Evolutionary conservation across 1,140 invertebrate species (phyloP).

Genomic region (Paracyclopina nana): DNA sequence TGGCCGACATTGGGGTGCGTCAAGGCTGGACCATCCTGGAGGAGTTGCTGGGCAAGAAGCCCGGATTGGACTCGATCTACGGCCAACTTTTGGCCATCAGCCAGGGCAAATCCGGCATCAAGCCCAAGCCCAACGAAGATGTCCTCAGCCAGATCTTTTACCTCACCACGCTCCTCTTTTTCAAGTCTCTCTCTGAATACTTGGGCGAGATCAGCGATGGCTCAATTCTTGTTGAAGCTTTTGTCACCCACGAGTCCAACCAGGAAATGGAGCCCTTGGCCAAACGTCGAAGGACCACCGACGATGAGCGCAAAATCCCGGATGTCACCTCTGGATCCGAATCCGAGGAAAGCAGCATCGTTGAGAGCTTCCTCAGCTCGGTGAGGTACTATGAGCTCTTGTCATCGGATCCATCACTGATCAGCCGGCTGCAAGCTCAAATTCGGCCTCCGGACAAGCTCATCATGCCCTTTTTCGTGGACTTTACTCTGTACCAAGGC

Average conservation of each 20-base stretch:
- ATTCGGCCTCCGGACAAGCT: background rate
- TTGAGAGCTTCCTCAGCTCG: background rate
- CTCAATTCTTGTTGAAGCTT: constrained; percentile 1
- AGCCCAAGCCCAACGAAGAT: background rate
- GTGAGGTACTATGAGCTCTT: constrained; percentile 2
- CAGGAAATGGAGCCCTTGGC: background rate
- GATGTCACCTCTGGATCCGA: background rate
- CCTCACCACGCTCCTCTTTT: background rate
- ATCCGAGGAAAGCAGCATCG: background rate
- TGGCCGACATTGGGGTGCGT: too few relatives aligned
- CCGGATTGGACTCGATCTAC: too few relatives aligned
- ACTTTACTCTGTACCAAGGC: background rate
- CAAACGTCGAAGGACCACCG: constrained; percentile 7
- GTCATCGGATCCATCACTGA: background rate
- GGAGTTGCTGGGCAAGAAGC: too few relatives aligned
- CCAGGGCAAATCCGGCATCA: too few relatives aligned
- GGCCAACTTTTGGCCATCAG: too few relatives aligned
- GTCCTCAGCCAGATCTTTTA: background rate
- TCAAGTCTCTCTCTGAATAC: background rate
- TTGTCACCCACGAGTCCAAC: background rate
- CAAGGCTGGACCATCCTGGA: too few relatives aligned
- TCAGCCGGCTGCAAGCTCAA: background rate
- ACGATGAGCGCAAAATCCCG: background rate
- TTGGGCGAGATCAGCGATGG: background rate
- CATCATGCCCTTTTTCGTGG: background rate